Evolutionary conservation across 2,797 vertebrate species (phyloP).

Genomic region (Anabacerthia variegaticeps): DNA sequence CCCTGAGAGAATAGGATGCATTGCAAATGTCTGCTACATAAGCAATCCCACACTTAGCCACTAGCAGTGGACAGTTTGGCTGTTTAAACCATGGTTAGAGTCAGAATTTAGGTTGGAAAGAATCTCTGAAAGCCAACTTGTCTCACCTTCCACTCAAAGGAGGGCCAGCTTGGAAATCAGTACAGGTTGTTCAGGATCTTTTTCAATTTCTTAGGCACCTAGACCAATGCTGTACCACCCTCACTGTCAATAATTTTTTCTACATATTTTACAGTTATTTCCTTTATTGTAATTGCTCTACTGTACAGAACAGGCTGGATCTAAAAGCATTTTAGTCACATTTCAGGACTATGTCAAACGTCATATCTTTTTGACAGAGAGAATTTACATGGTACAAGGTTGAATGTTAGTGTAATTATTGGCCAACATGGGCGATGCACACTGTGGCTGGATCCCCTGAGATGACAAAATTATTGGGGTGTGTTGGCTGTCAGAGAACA

Average conservation of each 20-base stretch:
- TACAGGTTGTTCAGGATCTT: neutral
- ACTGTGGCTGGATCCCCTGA: neutral
- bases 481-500: fast-evolving
- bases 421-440: neutral
- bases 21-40: neutral
- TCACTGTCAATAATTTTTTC: neutral
- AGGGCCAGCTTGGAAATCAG: neutral
- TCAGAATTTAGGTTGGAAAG: neutral
- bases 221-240: neutral
- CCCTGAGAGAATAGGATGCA: neutral
- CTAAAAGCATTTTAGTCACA: neutral
- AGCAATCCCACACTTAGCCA: neutral
- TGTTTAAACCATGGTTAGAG: neutral
- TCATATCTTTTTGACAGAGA: neutral
- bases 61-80: neutral
- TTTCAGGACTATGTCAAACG: neutral
- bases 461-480: neutral
- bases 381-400: neutral
- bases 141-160: neutral
- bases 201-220: neutral
- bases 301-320: neutral
- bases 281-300: neutral
- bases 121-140: neutral
- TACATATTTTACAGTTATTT: neutral
- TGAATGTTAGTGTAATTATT: neutral